Conservation (phyloP, 2,888 invertebrate genomes). For the Cerceris rybyensis region DNA sequence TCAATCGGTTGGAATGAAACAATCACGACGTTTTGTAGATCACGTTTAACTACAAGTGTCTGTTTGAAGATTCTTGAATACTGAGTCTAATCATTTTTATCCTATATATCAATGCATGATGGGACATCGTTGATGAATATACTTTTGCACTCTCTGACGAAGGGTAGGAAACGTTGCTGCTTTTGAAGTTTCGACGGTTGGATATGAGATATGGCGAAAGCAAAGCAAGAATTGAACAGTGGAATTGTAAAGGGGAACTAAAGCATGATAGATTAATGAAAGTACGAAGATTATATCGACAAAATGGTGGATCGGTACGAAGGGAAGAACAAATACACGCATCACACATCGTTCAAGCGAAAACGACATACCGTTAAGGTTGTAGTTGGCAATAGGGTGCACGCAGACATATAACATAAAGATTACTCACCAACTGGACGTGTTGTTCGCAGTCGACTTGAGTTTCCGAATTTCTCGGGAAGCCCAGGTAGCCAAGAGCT, state of each 20-base stretch:
- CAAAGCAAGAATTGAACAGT: not conserved
- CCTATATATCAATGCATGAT: too few relatives aligned
- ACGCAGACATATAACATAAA: slow-evolving; percentile 25
- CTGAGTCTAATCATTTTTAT: too few relatives aligned
- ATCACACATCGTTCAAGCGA: slow-evolving; percentile 53
- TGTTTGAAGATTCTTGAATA: too few relatives aligned
- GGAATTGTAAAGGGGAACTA: not conserved
- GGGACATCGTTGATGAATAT: too few relatives aligned
- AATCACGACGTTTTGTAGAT: too few relatives aligned
- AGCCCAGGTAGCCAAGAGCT: slow-evolving; percentile 97
- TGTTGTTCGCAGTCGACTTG: slow-evolving; percentile 84
- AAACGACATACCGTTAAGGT: slow-evolving; percentile 10
- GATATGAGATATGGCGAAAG: too few relatives aligned
- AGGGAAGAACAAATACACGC: slow-evolving; percentile 36
- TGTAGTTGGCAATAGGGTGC: slow-evolving; percentile 8
- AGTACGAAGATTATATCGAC: not conserved
- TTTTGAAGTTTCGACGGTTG: too few relatives aligned
- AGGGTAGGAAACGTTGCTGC: too few relatives aligned
- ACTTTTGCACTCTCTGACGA: too few relatives aligned
- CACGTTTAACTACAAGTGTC: too few relatives aligned
- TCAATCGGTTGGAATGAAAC: too few relatives aligned
- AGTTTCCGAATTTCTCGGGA: slow-evolving; percentile 96
- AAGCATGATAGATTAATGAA: not conserved
- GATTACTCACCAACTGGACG: slow-evolving; percentile 82
- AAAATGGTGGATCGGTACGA: slow-evolving; percentile 22